Base-by-base conservation (phyloP, 2,797 vertebrate genomes). In the Oreortyx pictus region DNA sequence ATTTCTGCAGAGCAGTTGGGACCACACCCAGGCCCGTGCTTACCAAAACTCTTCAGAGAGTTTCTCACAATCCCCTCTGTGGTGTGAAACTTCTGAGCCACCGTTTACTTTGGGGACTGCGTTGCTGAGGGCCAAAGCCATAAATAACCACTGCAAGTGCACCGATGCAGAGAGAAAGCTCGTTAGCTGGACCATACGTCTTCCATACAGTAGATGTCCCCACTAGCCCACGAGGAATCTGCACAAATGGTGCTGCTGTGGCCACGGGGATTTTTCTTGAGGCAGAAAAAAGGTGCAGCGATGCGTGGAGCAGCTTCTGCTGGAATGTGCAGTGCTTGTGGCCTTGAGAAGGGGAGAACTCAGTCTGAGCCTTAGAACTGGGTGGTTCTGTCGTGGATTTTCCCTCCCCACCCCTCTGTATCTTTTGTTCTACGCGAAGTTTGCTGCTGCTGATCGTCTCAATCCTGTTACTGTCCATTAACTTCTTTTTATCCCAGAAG, bases 171-270 rank as follows among this genome's bases (percentile, higher is more conserved):
- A 61, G 31, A 25, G 71, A 65, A 41, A 71, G 24, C 76, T 70
- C 7, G 0, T 46, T n/a, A 54, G 13, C 46, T 4, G 9, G 25
- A 8, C 60, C 17, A 1, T 29, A 1, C 6, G 1, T 77, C 66
- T 77, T 25, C 46, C 7, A 0, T 23, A 14, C 9, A 52, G 27
- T 29, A 52, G 50, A 29, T 52, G 50, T 52, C 50, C 50, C 50
- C 50, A 52, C 16, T 29, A 29, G 15, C 19, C 50, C 2, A 0
- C 1, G 2, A 27, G 35, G 23, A 64, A 43, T 22, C 27, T 7
- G 39, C 19, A 15, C 31, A 9, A 16, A 18, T 44, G 15, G 23
- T 23, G 62, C 11, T 31, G 15, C 29, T 44, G 31, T 17, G 31
- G 22, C 22, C 43, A 22, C 16, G 20, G 31, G n/a, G 7, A 11